Base-by-base conservation (phyloP, 30 jellyfish, hydroid and myxozoan genomes). In the Aurelia aurita complex sp. Pacific region DNA sequence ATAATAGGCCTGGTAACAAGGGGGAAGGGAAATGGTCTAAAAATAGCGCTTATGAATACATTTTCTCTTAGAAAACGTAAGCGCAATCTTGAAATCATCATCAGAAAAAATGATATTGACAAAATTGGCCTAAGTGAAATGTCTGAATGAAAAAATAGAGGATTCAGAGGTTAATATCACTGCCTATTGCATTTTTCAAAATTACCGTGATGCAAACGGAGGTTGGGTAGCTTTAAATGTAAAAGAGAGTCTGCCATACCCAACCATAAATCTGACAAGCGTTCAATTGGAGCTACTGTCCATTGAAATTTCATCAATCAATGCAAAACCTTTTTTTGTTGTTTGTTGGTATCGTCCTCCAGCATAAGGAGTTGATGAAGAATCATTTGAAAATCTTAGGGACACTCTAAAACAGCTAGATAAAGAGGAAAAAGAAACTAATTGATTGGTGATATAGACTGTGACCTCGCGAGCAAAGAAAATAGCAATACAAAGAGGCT, bases 231-330 rank as follows among this genome's bases (percentile, higher is more conserved):
- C 29, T 23, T 23, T 23, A 23, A 23, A 23, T 23, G 29, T 64
- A n/a, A 11, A 64, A 17, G 73, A 64, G 73, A 64, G 73, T 64
- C 73, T 64, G 73, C 73, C 73, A n/a, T 64, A 64, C 73, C 73
- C 73, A 64, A 64, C 18, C 73, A 40, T 64, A 64, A 64, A 64
- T 16, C 32, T 64, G 73, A 64, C n/a, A 64, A 34, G 73, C 73
- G 19, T 16, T 16, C n/a, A 64, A 64, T 40, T 64, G 19, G 73
- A 64, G 73, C 73, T 64, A 40, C 73, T 64, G 8, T 64, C 73
- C n/a, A 17, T 64, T 64, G 73, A 64, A 64, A 64, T 64, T 64
- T 64, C 12, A 64, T 17, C 73, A 64, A 64, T 40, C 73, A 34
- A 64, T 64, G 73, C 73, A 64, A 64, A 64, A 64, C 10, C 29